Evolutionary conservation across 2,888 invertebrate species (phyloP), one percentile per base, ranked within the genome.

Genomic region (Himalopsyche kuldschensis): DNA sequence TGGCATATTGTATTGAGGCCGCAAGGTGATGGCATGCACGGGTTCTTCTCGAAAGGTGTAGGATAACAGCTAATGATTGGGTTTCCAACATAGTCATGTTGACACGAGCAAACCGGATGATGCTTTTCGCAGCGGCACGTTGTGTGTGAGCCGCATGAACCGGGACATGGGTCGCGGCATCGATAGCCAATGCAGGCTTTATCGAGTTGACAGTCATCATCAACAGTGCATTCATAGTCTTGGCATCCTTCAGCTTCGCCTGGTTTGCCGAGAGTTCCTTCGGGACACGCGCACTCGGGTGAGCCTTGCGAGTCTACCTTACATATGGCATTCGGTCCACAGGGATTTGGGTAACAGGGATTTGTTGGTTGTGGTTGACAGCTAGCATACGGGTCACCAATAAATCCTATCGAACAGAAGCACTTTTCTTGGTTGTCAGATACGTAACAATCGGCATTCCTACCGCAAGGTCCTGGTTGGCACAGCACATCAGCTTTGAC

Each of bases 361-460:
- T 93, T 93, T 75, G 90, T 92, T 87, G 95, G 94, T 89, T 94
- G 93, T 78, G 93, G 91, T 87, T 93, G 92, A 88, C 97, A 97
- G n/a, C 94, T 95, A 35, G 93, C 92, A 87, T 96, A 96, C 4
- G 97, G 95, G 91, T 97, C 96, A 24, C 97, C 97, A 75, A 92
- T 92, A 89, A 92, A 96, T 32, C 95, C 96, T 77, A 92, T 89
- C 88, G 93, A 94, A 87, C 97, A 97, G 89, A 94, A 96, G 89
- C 97, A 97, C 89, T 95, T 94, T 89, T 97, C 97, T 87, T 94
- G 94, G 88, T 96, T 96, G 83, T 95, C 94, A 77, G 95, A 93
- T 5, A 96, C 95, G 88, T 97, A 97, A 88, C 97, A 97, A 88
- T 97, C 96, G 11, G 97, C 94, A 89, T 97, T 96, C 24, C 91